Evolutionary conservation across 2,113 vertebrate genomes (phyloP), one percentile per base, ranked within the genome.

Genomic region (Bucco capensis): DNA sequence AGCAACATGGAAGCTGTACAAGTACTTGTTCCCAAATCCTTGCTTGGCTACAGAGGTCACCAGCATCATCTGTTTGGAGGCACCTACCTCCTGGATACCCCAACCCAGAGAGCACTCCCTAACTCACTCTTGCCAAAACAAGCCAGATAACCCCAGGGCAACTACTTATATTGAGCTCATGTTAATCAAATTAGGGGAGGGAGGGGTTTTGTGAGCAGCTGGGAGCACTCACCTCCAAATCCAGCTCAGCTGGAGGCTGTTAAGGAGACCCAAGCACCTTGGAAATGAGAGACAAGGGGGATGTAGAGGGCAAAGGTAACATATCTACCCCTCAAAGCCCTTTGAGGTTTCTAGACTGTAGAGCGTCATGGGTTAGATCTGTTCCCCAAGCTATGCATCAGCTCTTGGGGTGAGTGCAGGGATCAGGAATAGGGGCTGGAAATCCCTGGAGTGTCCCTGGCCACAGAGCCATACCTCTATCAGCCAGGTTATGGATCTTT

Each of bases 61-160:
- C 56, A 75, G 38, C 21, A 17, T 19, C 12, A 19, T 13, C n/a
- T 24, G 6, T 8, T 51, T 27, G 5, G 3, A 1, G 17, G 12
- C 40, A 82, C 37, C 64, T 22, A 9, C 14, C 14, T 40, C 38
- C 33, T 12, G 11, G 10, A 4, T 9, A 33, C 6, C 24, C 64
- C 38, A 12, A 2, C 24, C 30, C 37, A 15, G 5, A 51, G 21
- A 50, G 31, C 25, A 8, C 37, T 24, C 25, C 33, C 23, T 5
- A 19, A 19, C 16, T 38, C 2, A 0, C 37, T 53, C 21, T 4
- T 46, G 9, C 16, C 42, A 25, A 31, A 64, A 23, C 5, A 72
- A 60, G 2, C 3, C 30, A 53, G 5, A 1, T 5, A 2, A 23
- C 1, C 3, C 8, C 44, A 54, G 15, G 18, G 14, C 47, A 77